A percentile compares a stretch with the other conserved stretches of the same genome.
phyloP scores from a whole-genome alignment of 2,113 vertebrate species.

The Girardinichthys multiradiatus region DNA sequence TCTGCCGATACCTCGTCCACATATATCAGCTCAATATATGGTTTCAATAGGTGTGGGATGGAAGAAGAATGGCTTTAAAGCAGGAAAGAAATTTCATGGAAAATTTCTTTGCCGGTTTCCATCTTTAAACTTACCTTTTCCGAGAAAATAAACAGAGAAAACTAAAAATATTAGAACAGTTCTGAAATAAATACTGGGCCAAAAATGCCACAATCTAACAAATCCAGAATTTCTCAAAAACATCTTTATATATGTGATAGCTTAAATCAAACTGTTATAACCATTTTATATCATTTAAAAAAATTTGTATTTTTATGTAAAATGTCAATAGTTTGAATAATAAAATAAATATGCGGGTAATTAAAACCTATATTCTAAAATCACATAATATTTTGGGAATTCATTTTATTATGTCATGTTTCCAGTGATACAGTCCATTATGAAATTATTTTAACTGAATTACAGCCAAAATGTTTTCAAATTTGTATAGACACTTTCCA shows the following conservation, averaged over 20 bases:
- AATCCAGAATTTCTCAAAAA: not conserved
- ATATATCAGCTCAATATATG: slow-evolving; percentile 80
- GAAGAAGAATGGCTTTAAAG: slow-evolving; percentile 29
- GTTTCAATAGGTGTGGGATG: slow-evolving; percentile 46
- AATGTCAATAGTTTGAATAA: not conserved
- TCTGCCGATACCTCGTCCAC: slow-evolving; percentile 38
- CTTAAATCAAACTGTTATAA: not conserved
- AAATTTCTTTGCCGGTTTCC: slow-evolving; percentile 65
- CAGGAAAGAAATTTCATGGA: slow-evolving; percentile 67
- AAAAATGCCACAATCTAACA: not conserved
- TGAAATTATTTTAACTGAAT: too few relatives aligned
- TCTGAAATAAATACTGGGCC: not conserved
- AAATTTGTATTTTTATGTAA: too few relatives aligned
- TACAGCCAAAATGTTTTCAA: too few relatives aligned
- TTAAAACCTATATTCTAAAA: too few relatives aligned
- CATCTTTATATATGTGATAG: too few relatives aligned
- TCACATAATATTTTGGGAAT: too few relatives aligned
- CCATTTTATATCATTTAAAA: too few relatives aligned
- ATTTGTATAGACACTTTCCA: too few relatives aligned
- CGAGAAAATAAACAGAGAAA: slow-evolving; percentile 19
- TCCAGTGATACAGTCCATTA: too few relatives aligned
- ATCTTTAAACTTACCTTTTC: slow-evolving; percentile 69
- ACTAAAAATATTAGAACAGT: slow-evolving; percentile 17
- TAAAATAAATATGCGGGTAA: not conserved
- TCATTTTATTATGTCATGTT: too few relatives aligned